Evolutionary conservation across 1,140 invertebrate genomes (phyloP).

Genomic region (Ridgeia piscesae): DNA sequence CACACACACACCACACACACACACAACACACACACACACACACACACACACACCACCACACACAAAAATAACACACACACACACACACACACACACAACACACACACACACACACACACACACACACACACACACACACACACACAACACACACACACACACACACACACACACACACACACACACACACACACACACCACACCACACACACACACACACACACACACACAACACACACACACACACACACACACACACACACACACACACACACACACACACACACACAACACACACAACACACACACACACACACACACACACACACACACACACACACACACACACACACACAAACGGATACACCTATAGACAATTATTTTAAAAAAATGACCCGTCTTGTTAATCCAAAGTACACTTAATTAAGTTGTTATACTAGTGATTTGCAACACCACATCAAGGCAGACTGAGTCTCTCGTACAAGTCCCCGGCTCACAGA

Average conservation of each 20-base stretch:
- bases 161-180: neutral
- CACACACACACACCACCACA: neutral
- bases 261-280: neutral
- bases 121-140: neutral
- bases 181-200: neutral
- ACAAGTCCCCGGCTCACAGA: too few species aligned
- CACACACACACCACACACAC: neutral
- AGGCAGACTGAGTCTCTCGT: too few species aligned
- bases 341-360: neutral
- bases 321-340: neutral
- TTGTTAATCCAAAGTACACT: too few species aligned
- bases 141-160: neutral
- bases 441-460: too few species aligned
- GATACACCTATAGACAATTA: too few species aligned
- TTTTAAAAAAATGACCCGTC: too few species aligned
- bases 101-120: neutral
- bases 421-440: too few species aligned
- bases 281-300: neutral
- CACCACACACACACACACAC: too few species aligned
- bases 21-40: slow-evolving; percentile 4
- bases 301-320: neutral
- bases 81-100: neutral
- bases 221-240: too few species aligned
- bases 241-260: too few species aligned
- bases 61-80: neutral